phyloP scores from a whole-genome alignment of 2,797 vertebrate species.

The Melanotaenia parkinsoni region DNA sequence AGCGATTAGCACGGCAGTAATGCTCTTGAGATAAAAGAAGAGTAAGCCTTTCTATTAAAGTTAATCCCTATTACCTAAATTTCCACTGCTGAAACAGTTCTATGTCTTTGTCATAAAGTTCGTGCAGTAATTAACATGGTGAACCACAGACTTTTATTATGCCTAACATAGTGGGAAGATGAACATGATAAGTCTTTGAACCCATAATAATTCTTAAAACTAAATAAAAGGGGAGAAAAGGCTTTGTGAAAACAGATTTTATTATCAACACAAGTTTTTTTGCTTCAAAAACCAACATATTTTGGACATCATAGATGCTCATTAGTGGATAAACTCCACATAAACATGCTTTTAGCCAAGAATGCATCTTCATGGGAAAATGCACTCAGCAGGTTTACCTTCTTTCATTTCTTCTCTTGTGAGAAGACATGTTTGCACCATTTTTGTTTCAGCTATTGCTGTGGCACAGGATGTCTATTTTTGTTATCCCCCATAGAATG shows the following conservation, averaged over 20 bases:
- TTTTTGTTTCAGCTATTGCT: slow-evolving; percentile 53
- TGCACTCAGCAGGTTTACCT: slow-evolving; percentile 56
- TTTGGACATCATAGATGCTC: slow-evolving; percentile 39
- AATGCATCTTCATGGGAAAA: slow-evolving; percentile 45
- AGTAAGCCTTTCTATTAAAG: slow-evolving; percentile 22
- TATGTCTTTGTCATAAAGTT: slow-evolving; percentile 12
- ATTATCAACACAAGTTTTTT: slow-evolving; percentile 16
- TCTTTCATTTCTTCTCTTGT: slow-evolving; percentile 41
- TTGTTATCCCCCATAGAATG: slow-evolving; percentile 61
- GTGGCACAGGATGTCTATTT: slow-evolving; percentile 63
- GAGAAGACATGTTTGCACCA: slow-evolving; percentile 55
- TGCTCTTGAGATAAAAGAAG: slow-evolving; percentile 38
- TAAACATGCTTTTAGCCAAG: slow-evolving; percentile 57
- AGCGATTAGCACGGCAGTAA: slow-evolving; percentile 27
- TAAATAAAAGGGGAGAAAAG: slow-evolving; percentile 12
- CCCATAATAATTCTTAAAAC: not conserved
- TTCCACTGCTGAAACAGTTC: slow-evolving; percentile 10
- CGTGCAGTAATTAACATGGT: slow-evolving; percentile 18
- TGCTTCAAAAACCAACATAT: slow-evolving; percentile 37
- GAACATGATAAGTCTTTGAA: slow-evolving; percentile 8
- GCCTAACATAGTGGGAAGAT: not conserved
- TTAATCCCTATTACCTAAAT: slow-evolving; percentile 23
- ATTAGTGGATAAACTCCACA: slow-evolving; percentile 48
- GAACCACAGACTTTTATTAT: slow-evolving; percentile 14
- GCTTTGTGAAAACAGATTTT: slow-evolving; percentile 22